phyloP scores from a whole-genome alignment of 2,888 invertebrate genomes.

The Aethes cnicana region DNA sequence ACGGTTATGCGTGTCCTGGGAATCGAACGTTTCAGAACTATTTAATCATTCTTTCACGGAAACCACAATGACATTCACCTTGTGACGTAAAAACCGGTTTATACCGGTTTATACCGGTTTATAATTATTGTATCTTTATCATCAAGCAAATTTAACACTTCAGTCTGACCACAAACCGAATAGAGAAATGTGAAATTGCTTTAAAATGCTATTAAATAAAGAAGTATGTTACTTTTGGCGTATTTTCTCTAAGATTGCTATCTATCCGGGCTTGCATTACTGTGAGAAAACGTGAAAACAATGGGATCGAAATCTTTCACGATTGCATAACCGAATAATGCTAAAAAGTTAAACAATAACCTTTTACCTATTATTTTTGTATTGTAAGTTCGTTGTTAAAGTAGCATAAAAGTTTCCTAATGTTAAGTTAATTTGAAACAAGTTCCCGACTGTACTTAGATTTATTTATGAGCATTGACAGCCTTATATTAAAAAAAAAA shows the following conservation, averaged over 20 bases:
- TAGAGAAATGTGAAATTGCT: neutral
- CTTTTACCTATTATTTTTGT: constrained; percentile 15
- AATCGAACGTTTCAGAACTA: neutral
- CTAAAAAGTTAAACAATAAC: constrained; percentile 11
- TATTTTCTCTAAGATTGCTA: constrained; percentile 18
- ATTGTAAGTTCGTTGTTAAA: too few relatives aligned
- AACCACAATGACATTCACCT: neutral
- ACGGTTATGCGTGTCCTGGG: neutral
- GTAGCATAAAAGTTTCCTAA: too few relatives aligned
- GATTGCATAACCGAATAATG: constrained; percentile 4
- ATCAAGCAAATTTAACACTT: too few relatives aligned
- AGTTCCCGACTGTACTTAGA: too few relatives aligned
- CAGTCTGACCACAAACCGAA: too few relatives aligned
- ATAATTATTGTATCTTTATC: too few relatives aligned
- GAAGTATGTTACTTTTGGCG: constrained; percentile 5
- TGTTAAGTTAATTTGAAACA: too few relatives aligned
- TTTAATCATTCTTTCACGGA: neutral
- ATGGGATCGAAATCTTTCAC: constrained; percentile 22
- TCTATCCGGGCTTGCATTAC: constrained; percentile 13
- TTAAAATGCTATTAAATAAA: constrained; percentile 1
- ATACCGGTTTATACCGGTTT: too few relatives aligned
- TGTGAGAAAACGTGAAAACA: constrained; percentile 23
- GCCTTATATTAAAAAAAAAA: too few relatives aligned
- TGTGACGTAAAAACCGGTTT: neutral
- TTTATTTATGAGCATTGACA: too few relatives aligned